Percentiles rank a stretch among this genome's conserved stretches.
Conservation (phyloP, 2,888 invertebrate genomes). For the Acanthopleura granulata region DNA sequence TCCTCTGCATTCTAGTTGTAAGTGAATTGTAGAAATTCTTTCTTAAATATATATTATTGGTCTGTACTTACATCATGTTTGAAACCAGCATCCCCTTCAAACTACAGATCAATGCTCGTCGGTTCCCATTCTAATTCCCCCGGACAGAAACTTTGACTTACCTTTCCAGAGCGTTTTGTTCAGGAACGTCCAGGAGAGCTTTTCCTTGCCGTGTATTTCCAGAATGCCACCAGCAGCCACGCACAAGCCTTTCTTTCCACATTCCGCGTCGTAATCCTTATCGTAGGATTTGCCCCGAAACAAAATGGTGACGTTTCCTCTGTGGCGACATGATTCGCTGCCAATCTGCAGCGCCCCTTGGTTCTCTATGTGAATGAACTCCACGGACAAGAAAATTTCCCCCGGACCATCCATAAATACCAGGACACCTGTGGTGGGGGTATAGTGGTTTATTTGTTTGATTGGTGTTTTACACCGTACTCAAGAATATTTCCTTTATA, state of each 20-base stretch:
- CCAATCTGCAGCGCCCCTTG: slow-evolving; percentile 42
- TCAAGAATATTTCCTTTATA: too few relatives aligned
- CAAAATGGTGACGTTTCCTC: slow-evolving; percentile 32
- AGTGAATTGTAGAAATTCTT: too few relatives aligned
- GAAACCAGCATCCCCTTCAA: too few relatives aligned
- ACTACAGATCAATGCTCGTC: too few relatives aligned
- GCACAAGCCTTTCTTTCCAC: slow-evolving; percentile 49
- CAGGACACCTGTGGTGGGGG: slow-evolving; percentile 23
- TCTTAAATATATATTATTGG: too few relatives aligned
- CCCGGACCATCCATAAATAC: slow-evolving; percentile 27
- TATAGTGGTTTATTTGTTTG: too few relatives aligned
- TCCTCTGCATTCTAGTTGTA: too few relatives aligned
- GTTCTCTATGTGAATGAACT: slow-evolving; percentile 25
- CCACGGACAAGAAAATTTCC: slow-evolving; percentile 22
- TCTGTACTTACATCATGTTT: too few relatives aligned
- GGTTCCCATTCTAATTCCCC: too few relatives aligned
- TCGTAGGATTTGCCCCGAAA: slow-evolving; percentile 31
- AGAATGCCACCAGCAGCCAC: slow-evolving; percentile 43
- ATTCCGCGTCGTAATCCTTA: slow-evolving; percentile 19
- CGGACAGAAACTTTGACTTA: not conserved
- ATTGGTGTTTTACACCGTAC: too few relatives aligned
- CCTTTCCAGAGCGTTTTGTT: slow-evolving; percentile 1
- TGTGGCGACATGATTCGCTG: slow-evolving; percentile 36
- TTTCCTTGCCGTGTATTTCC: slow-evolving; percentile 48
- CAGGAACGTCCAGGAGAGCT: slow-evolving; percentile 49